Base-by-base conservation (phyloP, 92 coral and sea anemone genomes). In the Paramuricea clavata region DNA sequence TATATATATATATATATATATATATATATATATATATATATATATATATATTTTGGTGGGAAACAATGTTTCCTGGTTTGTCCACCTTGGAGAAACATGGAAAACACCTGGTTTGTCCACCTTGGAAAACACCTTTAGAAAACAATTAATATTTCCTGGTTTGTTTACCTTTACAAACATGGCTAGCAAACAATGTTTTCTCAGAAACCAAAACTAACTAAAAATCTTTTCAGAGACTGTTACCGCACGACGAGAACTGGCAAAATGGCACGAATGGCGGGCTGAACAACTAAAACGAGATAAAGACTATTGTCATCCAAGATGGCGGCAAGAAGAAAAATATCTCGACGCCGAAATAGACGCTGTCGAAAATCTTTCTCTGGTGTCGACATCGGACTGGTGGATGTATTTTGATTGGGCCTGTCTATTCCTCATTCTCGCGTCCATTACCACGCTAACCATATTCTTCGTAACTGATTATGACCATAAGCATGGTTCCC, bases 401-500 rank as follows among this genome's bases (percentile, higher is more conserved):
- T 69, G 76, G 76, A 34, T 69, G 16, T 69, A 69, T 39, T 69
- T 69, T 39, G 76, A 69, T n/a, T 69, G 76, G 76, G 6, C 32
- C 4, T 33, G n/a, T 23, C 21, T 69, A 22, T 12, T 69, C 23
- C 76, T 69, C 30, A 69, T 69, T 31, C 76, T 69, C 0, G 76
- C n/a, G 10, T 30, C 76, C 9, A 69, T 69, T 69, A 27, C 76
- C 0, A 69, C 36, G 7, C 39, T 0, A 13, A 3, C 21, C 9
- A 13, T 69, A 3, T 69, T 69, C 32, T 32, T 69, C 8, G 13
- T 6, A 12, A 47, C 13, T 1, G 10, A 47, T 15, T 90, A 17
- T 71, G 92, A 60, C 94, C 94, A 7, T 91, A 89, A 35, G 89
- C 79, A 22, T 19, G 72, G n/a, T n/a, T n/a, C n/a, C n/a, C n/a